Percentiles rank a stretch among this genome's conserved stretches.
Conservation (phyloP, 2,113 vertebrate species). For the Megaleporinus macrocephalus region DNA sequence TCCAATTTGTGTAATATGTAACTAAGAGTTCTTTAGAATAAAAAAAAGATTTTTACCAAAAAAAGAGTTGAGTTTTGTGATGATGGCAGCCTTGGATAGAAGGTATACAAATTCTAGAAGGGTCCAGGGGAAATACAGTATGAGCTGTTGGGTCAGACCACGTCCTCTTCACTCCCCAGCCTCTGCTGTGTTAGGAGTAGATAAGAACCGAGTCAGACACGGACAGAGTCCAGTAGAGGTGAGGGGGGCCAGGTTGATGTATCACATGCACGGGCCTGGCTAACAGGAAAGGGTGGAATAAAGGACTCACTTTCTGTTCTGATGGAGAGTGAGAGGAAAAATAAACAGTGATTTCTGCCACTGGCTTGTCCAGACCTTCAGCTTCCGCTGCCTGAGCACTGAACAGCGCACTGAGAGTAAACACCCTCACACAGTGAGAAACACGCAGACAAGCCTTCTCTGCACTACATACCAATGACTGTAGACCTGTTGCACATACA, state of each 20-base stretch:
- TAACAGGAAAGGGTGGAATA: slow-evolving; percentile 25
- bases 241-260: slow-evolving; percentile 13
- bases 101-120: neutral
- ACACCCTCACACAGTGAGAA: slow-evolving; percentile 57
- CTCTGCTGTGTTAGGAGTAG: neutral
- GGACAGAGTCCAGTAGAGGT: slow-evolving; percentile 9
- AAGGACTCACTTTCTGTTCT: neutral
- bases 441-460: neutral
- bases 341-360: slow-evolving; percentile 27
- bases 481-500: neutral
- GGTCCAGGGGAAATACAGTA: neutral
- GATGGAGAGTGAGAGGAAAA: neutral
- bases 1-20: too few species aligned
- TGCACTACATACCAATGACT: neutral
- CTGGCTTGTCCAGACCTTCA: slow-evolving; percentile 45
- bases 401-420: slow-evolving; percentile 50
- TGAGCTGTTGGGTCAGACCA: neutral
- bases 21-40: too few species aligned
- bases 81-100: too few species aligned
- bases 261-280: slow-evolving; percentile 7
- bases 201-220: neutral
- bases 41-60: too few species aligned
- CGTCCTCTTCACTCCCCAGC: neutral
- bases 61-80: neutral
- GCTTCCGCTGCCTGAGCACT: slow-evolving; percentile 64